Evolutionary conservation across 2,797 vertebrate genomes (phyloP).

Genomic region (Enteromius treurensis): DNA sequence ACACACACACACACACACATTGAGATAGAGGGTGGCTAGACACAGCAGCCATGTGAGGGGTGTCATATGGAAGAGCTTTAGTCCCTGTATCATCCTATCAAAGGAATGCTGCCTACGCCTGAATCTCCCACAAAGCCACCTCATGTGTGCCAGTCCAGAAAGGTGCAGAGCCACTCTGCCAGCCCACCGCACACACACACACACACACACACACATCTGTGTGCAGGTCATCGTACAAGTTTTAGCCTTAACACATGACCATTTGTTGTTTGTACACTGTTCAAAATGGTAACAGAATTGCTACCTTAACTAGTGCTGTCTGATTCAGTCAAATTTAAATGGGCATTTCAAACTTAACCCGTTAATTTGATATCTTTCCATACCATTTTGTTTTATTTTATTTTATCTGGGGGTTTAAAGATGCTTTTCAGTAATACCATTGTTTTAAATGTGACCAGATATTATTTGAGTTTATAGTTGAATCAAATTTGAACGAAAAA

Average conservation of each 20-base stretch:
- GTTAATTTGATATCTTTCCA: neutral
- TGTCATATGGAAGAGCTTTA: conserved; percentile 98
- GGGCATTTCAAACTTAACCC: neutral
- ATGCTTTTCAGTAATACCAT: neutral
- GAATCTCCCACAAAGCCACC: conserved; percentile 74
- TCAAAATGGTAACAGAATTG: neutral
- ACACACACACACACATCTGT: neutral
- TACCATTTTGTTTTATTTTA: neutral
- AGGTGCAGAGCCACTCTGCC: conserved; percentile 54
- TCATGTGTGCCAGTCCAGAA: conserved; percentile 78
- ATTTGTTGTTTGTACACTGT: neutral
- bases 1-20: conserved; percentile 34
- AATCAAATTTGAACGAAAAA: no score
- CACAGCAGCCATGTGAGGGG: conserved; percentile 85
- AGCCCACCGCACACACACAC: conserved; percentile 3
- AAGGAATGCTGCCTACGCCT: conserved; percentile 78
- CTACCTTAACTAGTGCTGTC: neutral
- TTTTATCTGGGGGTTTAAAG: neutral
- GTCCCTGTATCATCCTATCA: conserved; percentile 78
- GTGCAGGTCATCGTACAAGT: neutral
- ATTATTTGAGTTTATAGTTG: no score
- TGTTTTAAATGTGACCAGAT: neutral
- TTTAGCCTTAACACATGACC: neutral
- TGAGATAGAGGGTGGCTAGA: conserved; percentile 67
- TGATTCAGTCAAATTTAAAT: neutral